These are phyloP conservation scores for Eulacestoma nigropectus DNA, from an alignment of 2,113 vertebrate species.

Conservation along the genomic window DNA sequence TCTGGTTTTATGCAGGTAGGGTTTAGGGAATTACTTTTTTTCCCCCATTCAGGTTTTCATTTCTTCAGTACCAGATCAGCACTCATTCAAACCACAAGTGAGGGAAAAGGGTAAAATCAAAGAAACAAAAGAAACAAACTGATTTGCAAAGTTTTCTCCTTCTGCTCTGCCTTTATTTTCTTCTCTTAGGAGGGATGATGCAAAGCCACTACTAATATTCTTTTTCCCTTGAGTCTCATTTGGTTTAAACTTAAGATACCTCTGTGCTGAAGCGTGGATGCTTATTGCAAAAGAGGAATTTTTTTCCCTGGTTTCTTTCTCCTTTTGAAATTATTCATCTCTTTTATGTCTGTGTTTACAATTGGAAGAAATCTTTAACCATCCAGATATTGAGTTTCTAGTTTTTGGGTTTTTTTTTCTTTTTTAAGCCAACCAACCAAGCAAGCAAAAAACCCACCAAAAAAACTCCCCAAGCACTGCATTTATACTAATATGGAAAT, in stretches of 20 bases:
- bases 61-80: neutral
- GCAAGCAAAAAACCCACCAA: rapidly evolving
- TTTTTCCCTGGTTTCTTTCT: neutral
- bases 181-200: neutral
- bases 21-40: neutral
- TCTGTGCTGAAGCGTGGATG: neutral
- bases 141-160: neutral
- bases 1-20: neutral
- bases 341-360: neutral
- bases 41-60: neutral
- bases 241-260: neutral
- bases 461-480: neutral
- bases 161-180: neutral
- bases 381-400: neutral
- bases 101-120: neutral
- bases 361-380: neutral
- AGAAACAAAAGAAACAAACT: neutral
- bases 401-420: neutral
- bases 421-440: neutral
- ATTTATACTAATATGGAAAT: neutral
- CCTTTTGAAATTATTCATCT: neutral
- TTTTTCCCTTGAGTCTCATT: neutral
- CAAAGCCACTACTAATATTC: neutral
- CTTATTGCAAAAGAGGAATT: neutral
- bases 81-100: neutral